These are phyloP conservation scores for Actinopyga echinites DNA, from an alignment of 53 echinoderm and acorn worm genomes.

Conservation along the genomic window DNA sequence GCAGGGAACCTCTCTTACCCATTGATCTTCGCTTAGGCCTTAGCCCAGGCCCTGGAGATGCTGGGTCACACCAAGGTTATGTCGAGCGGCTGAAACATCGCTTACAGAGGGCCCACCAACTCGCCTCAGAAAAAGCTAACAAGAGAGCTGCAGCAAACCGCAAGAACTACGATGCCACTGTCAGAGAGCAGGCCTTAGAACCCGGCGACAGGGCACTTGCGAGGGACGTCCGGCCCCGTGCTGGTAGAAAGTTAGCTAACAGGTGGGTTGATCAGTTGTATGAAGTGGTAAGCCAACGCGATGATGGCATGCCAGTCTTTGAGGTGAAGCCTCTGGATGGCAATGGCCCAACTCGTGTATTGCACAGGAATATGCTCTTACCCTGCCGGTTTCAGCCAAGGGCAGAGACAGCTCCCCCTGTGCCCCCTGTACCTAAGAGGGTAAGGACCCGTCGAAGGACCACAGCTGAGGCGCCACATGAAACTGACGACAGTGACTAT, in stretches of 20 bases:
- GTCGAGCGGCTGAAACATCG: conserved; percentile 35
- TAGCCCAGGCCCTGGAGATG: not conserved
- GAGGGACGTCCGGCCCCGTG: conserved; percentile 31
- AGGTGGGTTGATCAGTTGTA: conserved; percentile 32
- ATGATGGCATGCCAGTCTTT: conserved; percentile 55
- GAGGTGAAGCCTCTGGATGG: conserved; percentile 53
- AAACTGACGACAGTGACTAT: not conserved
- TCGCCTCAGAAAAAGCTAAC: conserved; percentile 43
- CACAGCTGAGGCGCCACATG: not conserved
- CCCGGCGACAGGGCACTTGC: conserved; percentile 50
- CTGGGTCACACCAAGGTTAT: conserved; percentile 43
- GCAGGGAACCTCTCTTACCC: conserved; percentile 58
- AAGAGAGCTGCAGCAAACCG: conserved; percentile 32
- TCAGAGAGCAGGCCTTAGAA: conserved; percentile 24
- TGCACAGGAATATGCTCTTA: conserved; percentile 62
- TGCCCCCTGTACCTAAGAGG: not conserved
- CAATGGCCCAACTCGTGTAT: conserved; percentile 39
- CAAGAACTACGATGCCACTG: conserved; percentile 18
- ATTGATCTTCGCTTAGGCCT: conserved; percentile 60
- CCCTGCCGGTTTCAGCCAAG: conserved; percentile 48
- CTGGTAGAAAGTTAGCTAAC: conserved; percentile 38
- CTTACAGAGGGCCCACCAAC: conserved; percentile 40
- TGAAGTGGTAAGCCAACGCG: conserved; percentile 37
- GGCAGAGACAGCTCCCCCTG: not conserved
- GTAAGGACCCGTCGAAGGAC: not conserved